These are phyloP conservation scores for Nemotelus pantherinus DNA, from an alignment of 2,888 invertebrate genomes.

Conservation along the genomic window DNA sequence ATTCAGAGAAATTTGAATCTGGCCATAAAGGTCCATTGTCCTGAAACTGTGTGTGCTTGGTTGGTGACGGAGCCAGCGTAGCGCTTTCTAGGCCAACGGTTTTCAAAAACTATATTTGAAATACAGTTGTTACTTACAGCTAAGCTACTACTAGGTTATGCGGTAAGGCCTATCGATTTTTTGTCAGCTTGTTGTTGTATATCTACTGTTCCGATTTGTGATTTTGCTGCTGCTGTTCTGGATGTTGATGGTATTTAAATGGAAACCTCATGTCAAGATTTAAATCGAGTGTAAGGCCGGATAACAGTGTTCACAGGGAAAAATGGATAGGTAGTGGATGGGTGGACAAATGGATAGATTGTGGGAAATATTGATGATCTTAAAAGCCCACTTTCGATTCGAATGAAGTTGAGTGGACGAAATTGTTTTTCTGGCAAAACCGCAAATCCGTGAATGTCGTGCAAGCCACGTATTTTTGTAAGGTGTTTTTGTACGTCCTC, in stretches of 20 bases:
- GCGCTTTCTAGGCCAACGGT: slow-evolving; percentile 15
- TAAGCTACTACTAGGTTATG: slow-evolving; percentile 20
- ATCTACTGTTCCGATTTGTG: not conserved
- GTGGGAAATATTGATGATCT: not conserved
- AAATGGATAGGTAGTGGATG: not conserved
- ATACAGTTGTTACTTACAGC: slow-evolving; percentile 8
- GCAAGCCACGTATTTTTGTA: too few species aligned
- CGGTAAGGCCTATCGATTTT: slow-evolving; percentile 28
- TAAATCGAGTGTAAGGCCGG: too few species aligned
- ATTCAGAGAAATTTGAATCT: slow-evolving; percentile 13
- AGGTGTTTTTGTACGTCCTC: too few species aligned
- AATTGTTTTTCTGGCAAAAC: too few species aligned
- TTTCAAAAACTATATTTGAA: not conserved
- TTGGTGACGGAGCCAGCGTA: not conserved
- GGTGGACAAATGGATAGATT: not conserved
- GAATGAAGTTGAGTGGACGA: not conserved
- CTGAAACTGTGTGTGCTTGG: not conserved
- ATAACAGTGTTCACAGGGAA: not conserved
- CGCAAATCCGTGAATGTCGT: too few species aligned
- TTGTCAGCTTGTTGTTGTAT: not conserved
- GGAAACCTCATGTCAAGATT: not conserved
- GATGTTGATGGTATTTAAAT: slow-evolving; percentile 10
- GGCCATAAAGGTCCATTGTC: slow-evolving; percentile 28
- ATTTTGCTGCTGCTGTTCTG: not conserved
- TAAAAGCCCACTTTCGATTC: not conserved